Evolutionary conservation across 2,113 vertebrate genomes (phyloP).

Genomic region (Lepus americanus): DNA sequence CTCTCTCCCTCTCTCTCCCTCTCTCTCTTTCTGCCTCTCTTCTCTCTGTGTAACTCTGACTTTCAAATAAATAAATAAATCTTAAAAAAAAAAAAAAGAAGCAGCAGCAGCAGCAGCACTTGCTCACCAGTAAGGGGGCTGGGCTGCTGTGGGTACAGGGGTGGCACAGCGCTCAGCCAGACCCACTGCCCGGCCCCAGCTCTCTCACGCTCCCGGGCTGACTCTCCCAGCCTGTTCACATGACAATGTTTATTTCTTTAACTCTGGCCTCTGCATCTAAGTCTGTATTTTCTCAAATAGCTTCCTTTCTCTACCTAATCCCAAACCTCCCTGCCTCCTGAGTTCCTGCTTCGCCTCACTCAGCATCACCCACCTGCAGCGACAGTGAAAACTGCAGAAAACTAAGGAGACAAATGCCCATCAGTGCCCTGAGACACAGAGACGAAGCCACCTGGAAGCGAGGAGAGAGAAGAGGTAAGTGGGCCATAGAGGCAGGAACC

Average conservation of each 20-base stretch:
- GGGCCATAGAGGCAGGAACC: neutral
- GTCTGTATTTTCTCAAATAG: neutral
- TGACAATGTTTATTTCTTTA: neutral
- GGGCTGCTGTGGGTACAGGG: no score
- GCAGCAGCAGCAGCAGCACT: no score
- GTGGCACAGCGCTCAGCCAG: fast-evolving
- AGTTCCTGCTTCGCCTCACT: neutral
- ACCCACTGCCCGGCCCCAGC: neutral
- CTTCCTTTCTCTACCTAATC: neutral
- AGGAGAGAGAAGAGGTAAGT: neutral
- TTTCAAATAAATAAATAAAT: no score
- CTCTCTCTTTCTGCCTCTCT: no score
- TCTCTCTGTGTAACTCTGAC: no score
- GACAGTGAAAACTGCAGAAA: neutral
- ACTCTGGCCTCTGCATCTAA: neutral
- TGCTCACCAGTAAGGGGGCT: no score
- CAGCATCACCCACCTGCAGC: neutral
- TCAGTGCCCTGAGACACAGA: neutral
- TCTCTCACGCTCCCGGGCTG: fast-evolving
- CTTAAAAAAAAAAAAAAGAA: no score
- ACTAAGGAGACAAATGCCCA: neutral
- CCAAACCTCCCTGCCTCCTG: neutral
- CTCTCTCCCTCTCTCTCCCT: no score
- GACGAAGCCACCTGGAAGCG: neutral
- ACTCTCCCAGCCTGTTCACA: neutral